Conservation (phyloP, 2,113 vertebrate species). For the Panthera uncia region DNA sequence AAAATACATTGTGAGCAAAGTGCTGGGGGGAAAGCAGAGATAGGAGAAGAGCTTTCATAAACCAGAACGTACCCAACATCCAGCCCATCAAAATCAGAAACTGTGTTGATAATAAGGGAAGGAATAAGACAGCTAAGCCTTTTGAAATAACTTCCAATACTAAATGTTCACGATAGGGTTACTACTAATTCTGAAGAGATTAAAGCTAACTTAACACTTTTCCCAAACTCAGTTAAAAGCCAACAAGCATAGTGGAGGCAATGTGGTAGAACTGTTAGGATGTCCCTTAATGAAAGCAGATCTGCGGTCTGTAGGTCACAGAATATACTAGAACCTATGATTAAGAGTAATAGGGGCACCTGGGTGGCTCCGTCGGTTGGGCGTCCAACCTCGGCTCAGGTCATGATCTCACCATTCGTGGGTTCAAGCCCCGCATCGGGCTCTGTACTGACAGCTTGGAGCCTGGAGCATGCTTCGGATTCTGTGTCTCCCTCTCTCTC, state of each 20-base stretch:
- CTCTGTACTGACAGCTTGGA: too few relatives aligned
- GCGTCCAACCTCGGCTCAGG: too few relatives aligned
- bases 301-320: not conserved
- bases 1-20: not conserved
- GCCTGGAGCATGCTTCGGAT: too few relatives aligned
- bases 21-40: not conserved
- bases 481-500: too few relatives aligned
- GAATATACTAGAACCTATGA: not conserved
- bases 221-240: not conserved
- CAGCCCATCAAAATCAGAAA: not conserved
- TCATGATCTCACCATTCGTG: too few relatives aligned
- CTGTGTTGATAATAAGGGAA: not conserved
- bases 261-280: not conserved
- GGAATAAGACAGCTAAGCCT: not conserved
- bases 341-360: not conserved
- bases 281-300: not conserved
- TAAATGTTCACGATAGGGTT: not conserved
- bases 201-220: not conserved
- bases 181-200: not conserved
- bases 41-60: not conserved
- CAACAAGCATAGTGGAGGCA: not conserved
- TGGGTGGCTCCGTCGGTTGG: too few relatives aligned
- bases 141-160: not conserved
- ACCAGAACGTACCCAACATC: not conserved
- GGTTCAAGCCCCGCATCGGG: too few relatives aligned